A percentile compares a stretch with the other conserved stretches of the same genome.
phyloP scores from a whole-genome alignment of 2,113 vertebrate species.

The Notarius quadriscutis region DNA sequence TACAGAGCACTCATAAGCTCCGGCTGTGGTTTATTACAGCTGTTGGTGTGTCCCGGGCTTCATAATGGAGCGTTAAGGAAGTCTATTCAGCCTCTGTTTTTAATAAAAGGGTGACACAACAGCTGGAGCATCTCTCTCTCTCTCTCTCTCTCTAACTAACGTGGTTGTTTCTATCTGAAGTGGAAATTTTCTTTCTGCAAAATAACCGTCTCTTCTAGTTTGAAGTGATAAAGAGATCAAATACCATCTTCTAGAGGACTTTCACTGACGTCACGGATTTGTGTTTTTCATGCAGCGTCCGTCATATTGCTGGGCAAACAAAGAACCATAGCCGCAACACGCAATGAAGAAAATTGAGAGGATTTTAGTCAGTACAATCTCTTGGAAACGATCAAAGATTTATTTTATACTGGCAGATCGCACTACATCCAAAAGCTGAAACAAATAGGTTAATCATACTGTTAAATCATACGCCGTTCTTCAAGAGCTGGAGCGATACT shows the following conservation, averaged over 20 bases:
- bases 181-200: slow-evolving; percentile 28
- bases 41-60: not conserved
- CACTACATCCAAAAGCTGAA: no score
- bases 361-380: no score
- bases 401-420: no score
- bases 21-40: not conserved
- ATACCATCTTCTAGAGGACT: no score
- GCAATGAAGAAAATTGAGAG: no score
- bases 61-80: not conserved
- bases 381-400: no score
- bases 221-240: not conserved
- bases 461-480: not conserved
- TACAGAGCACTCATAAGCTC: not conserved
- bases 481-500: not conserved
- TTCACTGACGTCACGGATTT: no score
- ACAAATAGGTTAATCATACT: no score
- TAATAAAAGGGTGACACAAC: slow-evolving; percentile 13
- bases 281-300: no score
- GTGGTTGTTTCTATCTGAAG: slow-evolving; percentile 21
- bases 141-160: slow-evolving; percentile 26
- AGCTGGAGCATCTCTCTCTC: slow-evolving; percentile 18
- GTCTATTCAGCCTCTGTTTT: not conserved
- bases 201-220: slow-evolving; percentile 10
- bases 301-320: no score
- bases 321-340: no score